These are phyloP conservation scores for Helostoma temminkii DNA, from an alignment of 2,797 vertebrate genomes.

Conservation along the genomic window DNA sequence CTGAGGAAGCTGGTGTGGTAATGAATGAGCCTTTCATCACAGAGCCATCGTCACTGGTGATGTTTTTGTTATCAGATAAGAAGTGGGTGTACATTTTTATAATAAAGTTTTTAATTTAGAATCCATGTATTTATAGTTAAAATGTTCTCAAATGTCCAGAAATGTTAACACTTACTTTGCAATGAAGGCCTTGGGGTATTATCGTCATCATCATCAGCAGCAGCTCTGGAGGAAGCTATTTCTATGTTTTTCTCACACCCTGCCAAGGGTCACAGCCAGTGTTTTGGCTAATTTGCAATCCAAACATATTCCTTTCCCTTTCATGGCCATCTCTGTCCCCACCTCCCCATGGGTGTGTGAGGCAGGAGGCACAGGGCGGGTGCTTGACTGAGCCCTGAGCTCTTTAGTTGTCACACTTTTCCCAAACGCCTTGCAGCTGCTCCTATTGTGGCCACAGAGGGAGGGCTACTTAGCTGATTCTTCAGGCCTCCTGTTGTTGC, in stretches of 20 bases:
- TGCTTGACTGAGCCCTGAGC: conserved; percentile 72
- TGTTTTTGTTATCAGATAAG: conserved; percentile 29
- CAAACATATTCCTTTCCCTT: conserved; percentile 77
- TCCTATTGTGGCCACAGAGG: conserved; percentile 80
- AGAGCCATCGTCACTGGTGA: conserved; percentile 25
- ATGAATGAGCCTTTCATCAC: conserved; percentile 66
- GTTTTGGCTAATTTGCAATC: conserved; percentile 83
- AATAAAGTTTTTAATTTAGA: neutral
- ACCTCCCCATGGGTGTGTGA: conserved; percentile 63
- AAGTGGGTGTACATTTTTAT: neutral
- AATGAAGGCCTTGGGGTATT: conserved; percentile 6
- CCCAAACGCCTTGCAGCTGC: conserved; percentile 90
- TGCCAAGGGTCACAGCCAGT: conserved; percentile 63
- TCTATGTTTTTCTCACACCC: conserved; percentile 66
- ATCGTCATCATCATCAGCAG: conserved; percentile 6
- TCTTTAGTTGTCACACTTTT: conserved; percentile 86
- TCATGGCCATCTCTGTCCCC: conserved; percentile 62
- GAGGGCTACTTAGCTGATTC: conserved; percentile 70
- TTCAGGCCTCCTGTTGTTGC: conserved; percentile 80
- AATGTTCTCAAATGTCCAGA: neutral
- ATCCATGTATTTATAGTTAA: neutral
- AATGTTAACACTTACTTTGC: neutral
- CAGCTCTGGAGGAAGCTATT: conserved; percentile 34
- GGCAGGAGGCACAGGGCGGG: conserved; percentile 66
- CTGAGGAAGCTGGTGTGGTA: conserved; percentile 52